These are phyloP conservation scores for Sebastes melanostomus DNA, from an alignment of 2,797 vertebrate genomes.

Conservation along the genomic window DNA sequence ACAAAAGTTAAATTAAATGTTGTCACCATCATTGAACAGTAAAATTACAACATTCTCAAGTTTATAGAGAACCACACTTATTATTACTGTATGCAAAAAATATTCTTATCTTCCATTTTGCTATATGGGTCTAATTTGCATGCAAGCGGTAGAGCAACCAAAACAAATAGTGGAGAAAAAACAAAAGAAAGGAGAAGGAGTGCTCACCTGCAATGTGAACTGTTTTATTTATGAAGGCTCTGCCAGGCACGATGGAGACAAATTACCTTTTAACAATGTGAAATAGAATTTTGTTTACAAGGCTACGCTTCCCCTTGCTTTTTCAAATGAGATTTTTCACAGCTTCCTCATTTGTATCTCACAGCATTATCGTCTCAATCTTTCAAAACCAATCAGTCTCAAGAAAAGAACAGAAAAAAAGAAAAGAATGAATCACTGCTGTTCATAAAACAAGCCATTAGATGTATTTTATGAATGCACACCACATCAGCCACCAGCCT, in stretches of 20 bases:
- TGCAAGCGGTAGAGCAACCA: constrained; percentile 52
- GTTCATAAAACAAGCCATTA: constrained; percentile 76
- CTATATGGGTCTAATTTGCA: constrained; percentile 57
- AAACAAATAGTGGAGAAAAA: constrained; percentile 61
- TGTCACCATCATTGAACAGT: not conserved
- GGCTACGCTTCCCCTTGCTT: constrained; percentile 74
- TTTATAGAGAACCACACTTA: not conserved
- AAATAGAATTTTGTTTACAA: constrained; percentile 89
- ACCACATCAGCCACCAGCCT: constrained; percentile 31
- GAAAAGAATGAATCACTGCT: constrained; percentile 62
- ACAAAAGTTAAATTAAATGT: not conserved
- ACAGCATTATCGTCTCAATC: constrained; percentile 82
- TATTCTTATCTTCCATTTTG: constrained; percentile 44
- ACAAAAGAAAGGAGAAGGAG: constrained; percentile 30
- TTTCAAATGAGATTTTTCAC: constrained; percentile 85
- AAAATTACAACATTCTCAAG: not conserved
- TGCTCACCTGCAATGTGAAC: constrained; percentile 77
- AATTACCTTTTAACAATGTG: constrained; percentile 88
- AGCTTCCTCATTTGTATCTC: constrained; percentile 80
- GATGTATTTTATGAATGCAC: constrained; percentile 70
- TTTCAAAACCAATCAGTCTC: constrained; percentile 80
- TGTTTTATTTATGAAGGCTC: constrained; percentile 86
- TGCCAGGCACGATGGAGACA: constrained; percentile 82
- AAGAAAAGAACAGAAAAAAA: constrained; percentile 53
- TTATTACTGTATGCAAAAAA: not conserved